These are phyloP conservation scores for Rhadinocentrus ornatus DNA, from an alignment of 2,797 vertebrate species.

Conservation along the genomic window DNA sequence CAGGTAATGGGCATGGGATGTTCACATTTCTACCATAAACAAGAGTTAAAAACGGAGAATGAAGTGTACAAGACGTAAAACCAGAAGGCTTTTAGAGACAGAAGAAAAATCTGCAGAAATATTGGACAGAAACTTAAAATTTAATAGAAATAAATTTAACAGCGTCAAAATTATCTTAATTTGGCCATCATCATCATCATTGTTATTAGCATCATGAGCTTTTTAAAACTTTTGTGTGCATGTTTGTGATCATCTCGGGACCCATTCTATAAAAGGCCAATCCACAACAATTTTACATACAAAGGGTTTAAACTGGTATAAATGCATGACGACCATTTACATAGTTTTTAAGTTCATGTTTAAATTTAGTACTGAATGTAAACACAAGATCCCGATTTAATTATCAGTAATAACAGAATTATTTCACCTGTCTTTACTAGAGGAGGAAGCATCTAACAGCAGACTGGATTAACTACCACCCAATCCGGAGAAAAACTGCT, in stretches of 20 bases:
- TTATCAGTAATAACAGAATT: not conserved
- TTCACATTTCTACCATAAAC: not conserved
- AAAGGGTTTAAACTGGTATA: not conserved
- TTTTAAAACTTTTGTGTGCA: not conserved
- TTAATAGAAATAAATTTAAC: too few relatives aligned
- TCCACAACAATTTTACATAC: too few relatives aligned
- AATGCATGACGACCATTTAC: not conserved
- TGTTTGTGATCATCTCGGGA: constrained; percentile 15
- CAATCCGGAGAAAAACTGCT: not conserved
- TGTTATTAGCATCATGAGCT: not conserved
- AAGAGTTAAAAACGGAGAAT: too few relatives aligned
- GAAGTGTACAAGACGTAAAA: not conserved
- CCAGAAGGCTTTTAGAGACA: not conserved
- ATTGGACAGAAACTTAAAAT: not conserved
- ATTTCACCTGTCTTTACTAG: not conserved
- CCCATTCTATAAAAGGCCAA: constrained; percentile 28
- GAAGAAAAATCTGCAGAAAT: not conserved
- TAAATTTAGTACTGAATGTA: not conserved
- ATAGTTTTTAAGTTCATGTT: too few relatives aligned
- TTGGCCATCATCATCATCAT: not conserved
- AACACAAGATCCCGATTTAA: not conserved
- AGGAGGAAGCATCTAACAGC: not conserved
- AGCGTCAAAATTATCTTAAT: not conserved
- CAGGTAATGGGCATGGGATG: not conserved
- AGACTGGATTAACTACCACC: too few relatives aligned